Evolutionary conservation across 2,113 vertebrate genomes (phyloP), one percentile per base, ranked within the genome.

Genomic region (Nibea albiflora): DNA sequence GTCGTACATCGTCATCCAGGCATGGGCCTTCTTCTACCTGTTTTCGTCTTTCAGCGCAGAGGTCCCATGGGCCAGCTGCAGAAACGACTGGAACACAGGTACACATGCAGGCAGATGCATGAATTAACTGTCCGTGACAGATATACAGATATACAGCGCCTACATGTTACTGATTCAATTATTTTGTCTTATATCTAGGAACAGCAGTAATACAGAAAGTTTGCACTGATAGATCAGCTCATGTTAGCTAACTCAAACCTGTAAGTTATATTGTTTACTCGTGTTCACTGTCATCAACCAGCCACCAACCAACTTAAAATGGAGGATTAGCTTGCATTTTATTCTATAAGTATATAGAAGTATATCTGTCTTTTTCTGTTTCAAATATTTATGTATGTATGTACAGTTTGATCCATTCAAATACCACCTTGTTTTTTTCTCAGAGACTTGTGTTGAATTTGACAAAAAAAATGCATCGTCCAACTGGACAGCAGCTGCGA

Each of bases 1-100:
- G 57, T 93, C 91, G 1, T 94, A 94, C 88, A 94, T 94, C 28
- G 91, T 94, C 67, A 94, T 94, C 76, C 92, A 93, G 81, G 92
- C 93, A 0, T 94, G 93, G 94, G 93, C 94, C 35, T 95, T 97
- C 87, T 97, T 97, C 92, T 97, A 98, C 94, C 96, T 98, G 88
- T 97, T 97, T 88, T 96, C 95, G 63, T 97, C 96, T 0, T 97
- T 98, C 91, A 96, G 94, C 35, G 76, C 91, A 0, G 92, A 97
- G 85, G 92, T 98, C 11, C 96, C 97, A 0, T 98, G 96, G 96
- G 96, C 96, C 83, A 96, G 93, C 91, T 98, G 96, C 80, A 91
- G 79, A 82, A 96, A 98, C 0, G 64, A 91, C 63, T 98, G 97
- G 96, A 98, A 98, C 79, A 97, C 96, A 92, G 96, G 97, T 98